These are phyloP conservation scores for Myiopsitta monachus DNA, from an alignment of 2,113 vertebrate species.

Conservation along the genomic window DNA sequence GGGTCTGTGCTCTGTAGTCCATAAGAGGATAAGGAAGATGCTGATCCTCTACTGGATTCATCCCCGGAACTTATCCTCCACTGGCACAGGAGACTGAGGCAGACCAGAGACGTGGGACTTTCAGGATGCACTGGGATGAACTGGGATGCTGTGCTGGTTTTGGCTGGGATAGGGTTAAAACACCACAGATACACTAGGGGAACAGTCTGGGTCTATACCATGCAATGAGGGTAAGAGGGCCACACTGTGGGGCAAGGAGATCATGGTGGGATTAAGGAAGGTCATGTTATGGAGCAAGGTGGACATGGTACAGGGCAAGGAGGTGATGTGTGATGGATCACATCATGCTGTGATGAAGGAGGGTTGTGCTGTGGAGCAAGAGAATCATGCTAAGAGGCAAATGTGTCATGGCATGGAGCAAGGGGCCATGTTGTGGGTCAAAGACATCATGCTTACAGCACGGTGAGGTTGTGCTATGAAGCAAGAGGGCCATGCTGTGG, in stretches of 20 bases:
- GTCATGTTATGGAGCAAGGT: background rate
- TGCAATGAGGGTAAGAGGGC: background rate
- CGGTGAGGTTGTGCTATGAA: rapidly evolving
- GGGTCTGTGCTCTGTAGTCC: background rate
- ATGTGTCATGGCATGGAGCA: background rate
- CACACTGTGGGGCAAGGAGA: background rate
- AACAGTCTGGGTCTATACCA: background rate
- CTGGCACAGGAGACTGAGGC: too few species aligned
- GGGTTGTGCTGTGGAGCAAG: background rate
- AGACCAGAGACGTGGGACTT: background rate
- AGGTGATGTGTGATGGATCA: background rate
- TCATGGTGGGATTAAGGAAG: background rate
- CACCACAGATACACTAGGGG: background rate
- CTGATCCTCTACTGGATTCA: background rate
- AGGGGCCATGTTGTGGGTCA: too few species aligned
- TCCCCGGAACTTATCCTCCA: background rate
- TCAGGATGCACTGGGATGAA: background rate
- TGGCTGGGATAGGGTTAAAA: background rate
- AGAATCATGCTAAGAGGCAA: background rate
- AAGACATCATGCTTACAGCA: background rate
- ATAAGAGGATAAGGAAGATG: background rate
- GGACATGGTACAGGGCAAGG: background rate
- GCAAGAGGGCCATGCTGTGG: background rate
- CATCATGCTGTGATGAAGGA: background rate
- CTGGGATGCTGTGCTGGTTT: background rate